Conservation (phyloP, 2,113 vertebrate species). For the Indri indri region DNA sequence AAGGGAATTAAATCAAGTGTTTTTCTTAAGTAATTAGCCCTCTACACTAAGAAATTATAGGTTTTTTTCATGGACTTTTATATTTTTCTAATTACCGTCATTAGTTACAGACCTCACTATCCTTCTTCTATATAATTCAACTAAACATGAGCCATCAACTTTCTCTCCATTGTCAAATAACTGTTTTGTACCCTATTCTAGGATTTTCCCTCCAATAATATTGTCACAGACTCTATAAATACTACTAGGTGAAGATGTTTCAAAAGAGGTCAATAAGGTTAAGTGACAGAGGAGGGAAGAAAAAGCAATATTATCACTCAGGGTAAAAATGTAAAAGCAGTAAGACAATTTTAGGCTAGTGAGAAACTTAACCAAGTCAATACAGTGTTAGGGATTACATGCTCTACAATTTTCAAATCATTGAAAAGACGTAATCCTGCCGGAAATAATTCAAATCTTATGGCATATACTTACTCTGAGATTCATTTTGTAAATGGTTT, state of each 20-base stretch:
- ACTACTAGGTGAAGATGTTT: neutral
- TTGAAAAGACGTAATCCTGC: neutral
- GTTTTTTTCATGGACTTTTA: neutral
- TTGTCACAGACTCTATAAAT: neutral
- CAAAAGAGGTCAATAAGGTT: neutral
- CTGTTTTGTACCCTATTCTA: neutral
- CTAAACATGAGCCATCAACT: neutral
- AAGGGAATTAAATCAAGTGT: neutral
- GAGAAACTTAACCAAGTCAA: neutral
- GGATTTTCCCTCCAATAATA: neutral
- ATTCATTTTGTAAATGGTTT: slow-evolving; percentile 61
- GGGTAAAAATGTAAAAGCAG: neutral
- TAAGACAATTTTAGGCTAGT: neutral
- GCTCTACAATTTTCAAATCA: slow-evolving; percentile 33
- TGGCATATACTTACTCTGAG: neutral
- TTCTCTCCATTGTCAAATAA: neutral
- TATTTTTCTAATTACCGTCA: neutral
- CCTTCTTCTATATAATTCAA: neutral
- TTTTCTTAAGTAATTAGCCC: neutral
- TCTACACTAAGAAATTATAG: too few species aligned
- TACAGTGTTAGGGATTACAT: slow-evolving; percentile 17
- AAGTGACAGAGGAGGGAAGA: neutral
- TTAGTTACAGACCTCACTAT: neutral
- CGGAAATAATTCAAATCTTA: slow-evolving; percentile 48
- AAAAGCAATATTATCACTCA: neutral